These are phyloP conservation scores for Ceraclea dissimilis DNA, from an alignment of 2,888 invertebrate species.

Conservation along the genomic window DNA sequence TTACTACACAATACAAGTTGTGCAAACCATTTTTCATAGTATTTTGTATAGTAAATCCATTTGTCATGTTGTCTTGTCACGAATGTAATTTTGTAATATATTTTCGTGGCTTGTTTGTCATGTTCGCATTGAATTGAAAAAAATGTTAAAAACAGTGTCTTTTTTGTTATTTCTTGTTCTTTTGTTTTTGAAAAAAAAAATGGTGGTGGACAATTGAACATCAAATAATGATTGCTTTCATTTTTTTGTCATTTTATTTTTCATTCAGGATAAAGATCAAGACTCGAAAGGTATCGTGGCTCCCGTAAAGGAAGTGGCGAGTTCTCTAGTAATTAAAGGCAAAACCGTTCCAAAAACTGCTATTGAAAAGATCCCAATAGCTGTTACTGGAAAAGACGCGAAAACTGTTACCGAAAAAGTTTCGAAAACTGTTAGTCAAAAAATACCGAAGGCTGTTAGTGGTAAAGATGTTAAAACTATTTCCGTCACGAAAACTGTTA, in stretches of 20 bases:
- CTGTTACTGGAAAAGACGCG: not conserved
- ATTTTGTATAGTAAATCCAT: no score
- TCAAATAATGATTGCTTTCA: not conserved
- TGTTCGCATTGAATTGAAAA: not conserved
- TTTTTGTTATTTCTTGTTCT: not conserved
- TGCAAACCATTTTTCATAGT: no score
- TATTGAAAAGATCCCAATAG: not conserved
- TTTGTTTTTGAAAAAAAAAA: not conserved
- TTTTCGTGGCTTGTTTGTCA: no score
- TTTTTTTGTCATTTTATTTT: conserved; percentile 1
- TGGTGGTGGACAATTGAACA: not conserved
- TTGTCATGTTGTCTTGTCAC: no score
- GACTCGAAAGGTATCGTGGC: not conserved
- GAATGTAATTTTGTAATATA: no score
- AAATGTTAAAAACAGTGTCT: not conserved
- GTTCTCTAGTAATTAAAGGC: not conserved
- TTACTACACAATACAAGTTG: no score
- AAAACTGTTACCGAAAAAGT: conserved; percentile 2
- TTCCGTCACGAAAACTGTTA: not conserved
- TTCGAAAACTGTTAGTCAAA: not conserved
- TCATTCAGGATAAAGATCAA: not conserved
- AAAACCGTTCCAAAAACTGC: not conserved
- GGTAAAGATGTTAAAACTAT: not conserved
- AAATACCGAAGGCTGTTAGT: not conserved
- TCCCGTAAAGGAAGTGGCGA: not conserved